These are phyloP conservation scores for Ennomos erosarius DNA, from an alignment of 2,888 invertebrate genomes.

Conservation along the genomic window DNA sequence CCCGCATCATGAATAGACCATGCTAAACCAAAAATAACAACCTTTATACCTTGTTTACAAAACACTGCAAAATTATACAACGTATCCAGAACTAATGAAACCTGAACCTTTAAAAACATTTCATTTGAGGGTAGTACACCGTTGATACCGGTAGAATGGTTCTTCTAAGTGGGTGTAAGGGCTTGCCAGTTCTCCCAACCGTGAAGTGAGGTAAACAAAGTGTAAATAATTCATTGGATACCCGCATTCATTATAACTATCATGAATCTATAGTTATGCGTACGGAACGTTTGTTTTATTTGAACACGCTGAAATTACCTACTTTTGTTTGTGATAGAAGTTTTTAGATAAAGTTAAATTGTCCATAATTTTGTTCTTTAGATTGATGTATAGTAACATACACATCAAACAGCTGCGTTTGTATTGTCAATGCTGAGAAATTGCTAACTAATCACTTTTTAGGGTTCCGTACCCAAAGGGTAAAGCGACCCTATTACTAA, in stretches of 20 bases:
- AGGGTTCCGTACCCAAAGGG: no score
- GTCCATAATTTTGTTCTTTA: no score
- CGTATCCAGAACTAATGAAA: conserved; percentile 33
- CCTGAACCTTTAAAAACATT: conserved; percentile 26
- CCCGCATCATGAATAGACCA: conserved; percentile 32
- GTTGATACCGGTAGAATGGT: conserved; percentile 8
- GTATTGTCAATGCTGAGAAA: no score
- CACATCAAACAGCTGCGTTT: no score
- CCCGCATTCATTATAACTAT: conserved; percentile 57
- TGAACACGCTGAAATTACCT: neutral
- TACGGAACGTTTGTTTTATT: conserved; percentile 12
- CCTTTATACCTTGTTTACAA: conserved; percentile 25
- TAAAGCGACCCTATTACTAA: no score
- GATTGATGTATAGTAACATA: no score
- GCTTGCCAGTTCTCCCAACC: conserved; percentile 9
- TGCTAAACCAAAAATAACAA: conserved; percentile 36
- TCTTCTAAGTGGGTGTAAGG: conserved; percentile 7
- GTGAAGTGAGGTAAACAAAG: conserved; percentile 38
- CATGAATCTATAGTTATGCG: conserved; percentile 28
- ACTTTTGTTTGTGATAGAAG: no score
- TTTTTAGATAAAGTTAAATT: no score
- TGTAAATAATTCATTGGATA: conserved; percentile 61
- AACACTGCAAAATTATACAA: conserved; percentile 30
- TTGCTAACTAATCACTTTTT: no score
- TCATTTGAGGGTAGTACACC: conserved; percentile 23